Evolutionary conservation across 2,113 vertebrate species (phyloP).

Genomic region (Falco punctatus): DNA sequence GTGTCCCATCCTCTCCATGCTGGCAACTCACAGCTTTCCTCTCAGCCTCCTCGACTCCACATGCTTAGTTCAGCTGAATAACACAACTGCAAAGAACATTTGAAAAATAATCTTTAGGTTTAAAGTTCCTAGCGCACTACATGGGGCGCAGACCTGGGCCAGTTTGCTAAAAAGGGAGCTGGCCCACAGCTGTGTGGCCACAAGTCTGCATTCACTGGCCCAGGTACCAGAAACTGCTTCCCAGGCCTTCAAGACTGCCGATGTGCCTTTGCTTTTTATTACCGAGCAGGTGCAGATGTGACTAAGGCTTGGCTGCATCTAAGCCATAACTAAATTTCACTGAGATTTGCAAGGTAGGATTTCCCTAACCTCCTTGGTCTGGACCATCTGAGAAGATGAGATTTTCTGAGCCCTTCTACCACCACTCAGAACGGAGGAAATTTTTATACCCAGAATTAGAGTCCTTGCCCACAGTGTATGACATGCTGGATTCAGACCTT

Average conservation of each 20-base stretch:
- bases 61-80: not conserved
- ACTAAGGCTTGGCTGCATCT: not conserved
- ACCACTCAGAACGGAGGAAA: not conserved
- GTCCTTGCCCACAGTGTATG: accelerated
- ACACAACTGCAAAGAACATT: not conserved
- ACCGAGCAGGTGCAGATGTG: not conserved
- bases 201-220: not conserved
- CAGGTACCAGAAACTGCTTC: not conserved
- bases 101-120: not conserved
- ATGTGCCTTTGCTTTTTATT: not conserved
- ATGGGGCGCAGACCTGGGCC: not conserved
- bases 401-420: not conserved
- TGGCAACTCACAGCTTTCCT: not conserved
- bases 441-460: not conserved
- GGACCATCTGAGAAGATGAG: not conserved
- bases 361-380: not conserved
- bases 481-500: not conserved
- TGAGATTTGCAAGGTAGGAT: not conserved
- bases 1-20: not conserved
- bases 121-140: not conserved
- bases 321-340: not conserved
- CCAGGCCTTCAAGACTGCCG: not conserved
- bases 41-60: not conserved
- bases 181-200: not conserved
- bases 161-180: not conserved